A percentile compares a stretch with the other conserved stretches of the same genome.
Evolutionary conservation across 1,140 invertebrate species (phyloP).

Genomic region (Euschistus heros): DNA sequence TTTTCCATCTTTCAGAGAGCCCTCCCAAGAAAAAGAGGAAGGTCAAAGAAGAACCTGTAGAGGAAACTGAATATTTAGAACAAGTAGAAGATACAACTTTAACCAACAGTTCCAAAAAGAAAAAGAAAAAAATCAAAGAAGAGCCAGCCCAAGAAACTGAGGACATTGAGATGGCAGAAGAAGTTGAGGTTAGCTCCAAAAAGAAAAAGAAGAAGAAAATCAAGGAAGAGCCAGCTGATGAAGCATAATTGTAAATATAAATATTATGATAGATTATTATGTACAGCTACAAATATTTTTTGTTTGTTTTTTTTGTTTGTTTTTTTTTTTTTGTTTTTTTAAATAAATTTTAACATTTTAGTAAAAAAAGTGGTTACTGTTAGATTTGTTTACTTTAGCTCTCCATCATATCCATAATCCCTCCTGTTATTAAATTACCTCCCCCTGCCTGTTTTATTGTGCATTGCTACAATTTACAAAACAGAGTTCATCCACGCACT

Average conservation of each 20-base stretch:
- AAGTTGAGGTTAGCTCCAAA: not conserved
- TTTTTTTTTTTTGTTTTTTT: too few species aligned
- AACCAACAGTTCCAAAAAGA: conserved; percentile 12
- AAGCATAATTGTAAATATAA: not conserved
- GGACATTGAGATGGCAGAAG: conserved; percentile 2
- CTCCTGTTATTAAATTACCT: too few species aligned
- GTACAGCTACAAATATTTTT: too few species aligned
- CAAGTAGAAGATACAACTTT: not conserved
- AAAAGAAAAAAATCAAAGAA: conserved; percentile 20
- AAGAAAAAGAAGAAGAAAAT: conserved; percentile 25
- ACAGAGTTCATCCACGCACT: too few species aligned
- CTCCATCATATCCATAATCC: too few species aligned
- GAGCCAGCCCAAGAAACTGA: not conserved
- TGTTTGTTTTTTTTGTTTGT: too few species aligned
- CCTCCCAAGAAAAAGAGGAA: conserved; percentile 1
- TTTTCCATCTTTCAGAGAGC: not conserved
- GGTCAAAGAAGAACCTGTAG: not conserved
- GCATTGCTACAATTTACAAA: too few species aligned
- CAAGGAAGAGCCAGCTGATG: conserved; percentile 14
- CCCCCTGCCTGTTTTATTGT: too few species aligned
- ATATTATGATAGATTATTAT: too few species aligned
- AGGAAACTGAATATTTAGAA: not conserved
- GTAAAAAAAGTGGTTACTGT: too few species aligned
- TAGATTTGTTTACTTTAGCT: too few species aligned
- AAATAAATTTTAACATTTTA: too few species aligned